phyloP scores from a whole-genome alignment of 2,797 vertebrate species.

The Anniella stebbinsi region DNA sequence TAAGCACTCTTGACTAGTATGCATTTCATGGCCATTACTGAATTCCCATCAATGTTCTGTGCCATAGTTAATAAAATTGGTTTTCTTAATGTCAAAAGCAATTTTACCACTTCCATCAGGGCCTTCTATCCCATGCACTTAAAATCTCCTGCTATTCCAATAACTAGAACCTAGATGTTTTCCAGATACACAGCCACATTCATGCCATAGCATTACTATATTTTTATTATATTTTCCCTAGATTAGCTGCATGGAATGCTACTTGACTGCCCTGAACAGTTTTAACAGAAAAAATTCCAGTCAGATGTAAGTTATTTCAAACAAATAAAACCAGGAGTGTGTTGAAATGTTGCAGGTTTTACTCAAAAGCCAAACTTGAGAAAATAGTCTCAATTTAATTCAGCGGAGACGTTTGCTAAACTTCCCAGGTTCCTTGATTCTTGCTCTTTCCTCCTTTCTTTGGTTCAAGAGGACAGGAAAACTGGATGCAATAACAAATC shows the following conservation, averaged over 20 bases:
- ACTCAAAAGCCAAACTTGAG: background rate
- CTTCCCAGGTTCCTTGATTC: background rate
- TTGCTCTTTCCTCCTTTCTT: slow-evolving; percentile 20
- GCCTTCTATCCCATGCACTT: background rate
- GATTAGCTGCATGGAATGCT: background rate
- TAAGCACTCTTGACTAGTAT: slow-evolving; percentile 36
- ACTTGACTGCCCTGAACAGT: slow-evolving; percentile 8
- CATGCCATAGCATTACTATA: background rate
- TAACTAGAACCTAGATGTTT: slow-evolving; percentile 10
- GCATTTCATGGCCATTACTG: slow-evolving; percentile 11
- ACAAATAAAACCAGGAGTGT: slow-evolving; percentile 26
- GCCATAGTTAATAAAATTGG: background rate
- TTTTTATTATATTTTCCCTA: slow-evolving; percentile 30
- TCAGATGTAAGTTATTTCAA: slow-evolving; percentile 21
- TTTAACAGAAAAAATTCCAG: slow-evolving; percentile 8
- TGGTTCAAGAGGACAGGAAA: background rate
- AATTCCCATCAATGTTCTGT: slow-evolving; percentile 1
- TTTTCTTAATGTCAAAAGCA: slow-evolving; percentile 18
- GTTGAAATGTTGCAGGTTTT: background rate
- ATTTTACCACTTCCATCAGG: slow-evolving; percentile 27
- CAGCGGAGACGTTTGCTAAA: slow-evolving; percentile 36
- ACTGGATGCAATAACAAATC: background rate
- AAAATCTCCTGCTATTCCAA: slow-evolving; percentile 15
- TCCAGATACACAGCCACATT: slow-evolving; percentile 10
- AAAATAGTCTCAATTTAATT: slow-evolving; percentile 26